phyloP scores from a whole-genome alignment of 2,888 invertebrate species.

The Drosophila parthenogenetica region DNA sequence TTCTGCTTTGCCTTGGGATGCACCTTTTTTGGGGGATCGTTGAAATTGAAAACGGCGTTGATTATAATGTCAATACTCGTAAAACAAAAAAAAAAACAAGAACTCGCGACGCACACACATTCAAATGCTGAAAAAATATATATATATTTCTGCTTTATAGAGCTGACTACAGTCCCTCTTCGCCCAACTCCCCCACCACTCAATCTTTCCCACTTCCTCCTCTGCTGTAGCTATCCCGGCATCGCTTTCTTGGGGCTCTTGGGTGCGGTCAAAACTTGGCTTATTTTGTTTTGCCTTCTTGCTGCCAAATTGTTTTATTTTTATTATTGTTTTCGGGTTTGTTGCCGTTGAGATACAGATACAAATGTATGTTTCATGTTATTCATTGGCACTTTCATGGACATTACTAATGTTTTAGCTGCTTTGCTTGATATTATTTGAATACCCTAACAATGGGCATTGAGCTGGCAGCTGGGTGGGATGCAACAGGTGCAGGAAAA shows the following conservation, averaged over 20 bases:
- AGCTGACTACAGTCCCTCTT: conserved; percentile 16
- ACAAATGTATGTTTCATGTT: conserved; percentile 76
- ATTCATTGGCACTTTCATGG: conserved; percentile 76
- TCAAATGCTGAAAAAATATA: conserved; percentile 2
- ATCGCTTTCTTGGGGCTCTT: conserved; percentile 30
- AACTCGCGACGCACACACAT: conserved; percentile 43
- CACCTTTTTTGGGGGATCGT: conserved; percentile 64
- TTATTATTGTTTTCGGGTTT: conserved; percentile 39
- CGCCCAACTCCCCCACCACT: too few relatives aligned
- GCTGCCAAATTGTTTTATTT: conserved; percentile 37
- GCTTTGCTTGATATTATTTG: conserved; percentile 21
- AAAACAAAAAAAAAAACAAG: conserved; percentile 51
- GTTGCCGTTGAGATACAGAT: conserved; percentile 35
- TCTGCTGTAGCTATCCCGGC: background rate
- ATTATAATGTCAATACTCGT: conserved; percentile 80
- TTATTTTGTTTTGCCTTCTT: conserved; percentile 55
- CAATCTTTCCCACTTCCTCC: background rate
- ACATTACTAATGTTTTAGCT: conserved; percentile 65
- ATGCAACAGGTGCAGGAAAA: background rate
- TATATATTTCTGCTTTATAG: conserved; percentile 36
- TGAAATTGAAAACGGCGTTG: conserved; percentile 81
- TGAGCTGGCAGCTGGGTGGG: conserved; percentile 6
- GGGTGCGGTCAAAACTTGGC: conserved; percentile 75
- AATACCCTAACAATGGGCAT: conserved; percentile 36
- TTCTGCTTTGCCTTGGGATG: conserved; percentile 52